Evolutionary conservation across 2,797 vertebrate genomes (phyloP).

Genomic region (Numenius phaeopus): DNA sequence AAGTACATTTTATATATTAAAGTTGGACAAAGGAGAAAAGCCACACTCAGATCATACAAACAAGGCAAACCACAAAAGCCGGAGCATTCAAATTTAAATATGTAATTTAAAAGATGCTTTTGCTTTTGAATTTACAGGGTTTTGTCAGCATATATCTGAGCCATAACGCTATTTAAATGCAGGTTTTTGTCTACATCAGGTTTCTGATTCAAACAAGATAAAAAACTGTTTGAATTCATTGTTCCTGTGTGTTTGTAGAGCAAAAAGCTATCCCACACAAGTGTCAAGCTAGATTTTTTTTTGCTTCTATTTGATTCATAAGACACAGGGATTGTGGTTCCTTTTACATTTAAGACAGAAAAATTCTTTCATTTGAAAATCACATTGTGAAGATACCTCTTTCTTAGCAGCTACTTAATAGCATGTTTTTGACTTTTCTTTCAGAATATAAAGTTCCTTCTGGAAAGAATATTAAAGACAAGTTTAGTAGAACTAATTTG

Average conservation of each 20-base stretch:
- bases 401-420: not conserved
- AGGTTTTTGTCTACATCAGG: not conserved
- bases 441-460: not conserved
- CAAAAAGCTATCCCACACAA: slow-evolving; percentile 16
- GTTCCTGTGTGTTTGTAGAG: not conserved
- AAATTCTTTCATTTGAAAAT: not conserved
- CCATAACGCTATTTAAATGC: slow-evolving; percentile 18
- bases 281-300: not conserved
- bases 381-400: not conserved
- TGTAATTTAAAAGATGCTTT: not conserved
- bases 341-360: not conserved
- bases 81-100: slow-evolving; percentile 28
- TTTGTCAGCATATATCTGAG: slow-evolving; percentile 3
- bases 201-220: slow-evolving; percentile 47
- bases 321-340: not conserved
- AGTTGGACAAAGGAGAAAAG: not conserved
- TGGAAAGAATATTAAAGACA: not conserved
- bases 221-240: slow-evolving; percentile 45
- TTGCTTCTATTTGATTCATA: not conserved
- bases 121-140: not conserved
- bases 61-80: not conserved
- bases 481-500: not conserved
- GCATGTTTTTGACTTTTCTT: not conserved
- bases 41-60: not conserved
- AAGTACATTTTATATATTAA: not conserved